phyloP scores from a whole-genome alignment of 1,140 invertebrate species.

The Aphis craccivora region DNA sequence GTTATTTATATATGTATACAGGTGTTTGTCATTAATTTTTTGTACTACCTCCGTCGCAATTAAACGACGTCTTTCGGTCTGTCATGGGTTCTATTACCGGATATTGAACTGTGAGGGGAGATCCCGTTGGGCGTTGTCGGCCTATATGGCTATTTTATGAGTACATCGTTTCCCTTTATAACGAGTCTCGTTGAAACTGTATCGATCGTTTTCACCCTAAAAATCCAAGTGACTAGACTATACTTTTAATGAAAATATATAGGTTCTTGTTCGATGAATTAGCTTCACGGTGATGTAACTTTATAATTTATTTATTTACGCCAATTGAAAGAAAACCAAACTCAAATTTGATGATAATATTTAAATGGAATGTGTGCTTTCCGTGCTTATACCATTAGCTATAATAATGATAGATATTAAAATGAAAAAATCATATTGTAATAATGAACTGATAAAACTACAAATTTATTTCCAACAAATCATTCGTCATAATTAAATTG shows the following conservation, averaged over 20 bases:
- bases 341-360: background rate
- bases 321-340: background rate
- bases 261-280: background rate
- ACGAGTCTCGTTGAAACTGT: background rate
- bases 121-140: background rate
- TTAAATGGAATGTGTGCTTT: background rate
- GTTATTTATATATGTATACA: background rate
- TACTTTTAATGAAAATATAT: background rate
- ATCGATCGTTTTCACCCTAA: background rate
- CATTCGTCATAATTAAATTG: background rate
- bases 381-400: background rate
- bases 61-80: constrained; percentile 13
- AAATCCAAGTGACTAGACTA: constrained; percentile 27
- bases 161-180: background rate
- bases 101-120: constrained; percentile 19
- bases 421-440: background rate
- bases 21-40: background rate
- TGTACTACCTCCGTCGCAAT: background rate
- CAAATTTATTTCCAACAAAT: background rate
- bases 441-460: background rate
- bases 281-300: background rate
- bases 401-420: background rate
- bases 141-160: background rate
- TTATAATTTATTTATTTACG: background rate
- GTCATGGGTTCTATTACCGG: background rate